Evolutionary conservation across 2,888 invertebrate species (phyloP).

Genomic region (Heliconius hortense): DNA sequence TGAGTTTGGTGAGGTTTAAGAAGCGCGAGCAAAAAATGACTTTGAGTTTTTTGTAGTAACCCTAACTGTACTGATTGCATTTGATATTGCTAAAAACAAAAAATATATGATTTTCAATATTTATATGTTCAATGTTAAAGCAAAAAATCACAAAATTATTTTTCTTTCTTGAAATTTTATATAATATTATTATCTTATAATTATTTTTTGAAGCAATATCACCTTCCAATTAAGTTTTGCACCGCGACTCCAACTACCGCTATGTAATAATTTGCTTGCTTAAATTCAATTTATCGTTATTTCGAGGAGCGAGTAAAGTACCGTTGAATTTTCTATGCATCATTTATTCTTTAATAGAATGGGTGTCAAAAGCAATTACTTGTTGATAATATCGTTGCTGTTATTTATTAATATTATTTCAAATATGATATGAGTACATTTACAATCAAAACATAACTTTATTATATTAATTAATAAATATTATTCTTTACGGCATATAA

Average conservation of each 20-base stretch:
- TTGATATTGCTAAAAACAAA: conserved; percentile 21
- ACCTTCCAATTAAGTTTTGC: conserved; percentile 39
- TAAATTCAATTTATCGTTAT: conserved; percentile 32
- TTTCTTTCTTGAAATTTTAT: not conserved
- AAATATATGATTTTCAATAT: conserved; percentile 1
- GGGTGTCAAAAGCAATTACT: conserved; percentile 18
- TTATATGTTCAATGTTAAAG: not conserved
- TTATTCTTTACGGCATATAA: not conserved
- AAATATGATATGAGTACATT: not conserved
- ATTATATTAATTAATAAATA: not conserved
- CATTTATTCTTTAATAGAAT: conserved; percentile 25
- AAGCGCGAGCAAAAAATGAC: conserved; percentile 27
- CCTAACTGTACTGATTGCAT: conserved; percentile 31
- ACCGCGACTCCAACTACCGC: conserved; percentile 32
- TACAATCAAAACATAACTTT: not conserved
- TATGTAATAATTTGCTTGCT: conserved; percentile 36
- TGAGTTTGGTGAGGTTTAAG: conserved; percentile 1
- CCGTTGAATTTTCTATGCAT: conserved; percentile 28
- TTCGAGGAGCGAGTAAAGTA: conserved; percentile 32
- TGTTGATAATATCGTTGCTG: not conserved
- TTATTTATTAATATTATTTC: not conserved
- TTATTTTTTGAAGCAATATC: conserved; percentile 27
- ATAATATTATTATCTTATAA: not conserved
- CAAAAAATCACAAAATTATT: no score
- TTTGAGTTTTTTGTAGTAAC: conserved; percentile 26